Percentiles rank a stretch among this genome's conserved stretches.
phyloP scores from a whole-genome alignment of 2,888 invertebrate genomes.

The Muschampia plurimacula region DNA sequence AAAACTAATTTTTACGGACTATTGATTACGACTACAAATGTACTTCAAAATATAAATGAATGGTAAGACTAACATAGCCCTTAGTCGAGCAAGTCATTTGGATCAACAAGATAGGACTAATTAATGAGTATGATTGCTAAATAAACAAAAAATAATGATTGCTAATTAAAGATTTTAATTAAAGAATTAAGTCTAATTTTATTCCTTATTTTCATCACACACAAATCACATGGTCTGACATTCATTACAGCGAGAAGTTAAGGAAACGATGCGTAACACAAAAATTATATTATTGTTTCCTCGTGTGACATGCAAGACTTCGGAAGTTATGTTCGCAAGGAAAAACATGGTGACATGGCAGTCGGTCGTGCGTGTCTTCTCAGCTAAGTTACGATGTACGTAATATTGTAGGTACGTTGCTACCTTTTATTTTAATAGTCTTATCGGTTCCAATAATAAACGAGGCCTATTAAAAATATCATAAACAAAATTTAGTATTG shows the following conservation, averaged over 20 bases:
- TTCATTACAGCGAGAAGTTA: slow-evolving; percentile 6
- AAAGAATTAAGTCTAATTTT: not conserved
- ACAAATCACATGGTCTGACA: not conserved
- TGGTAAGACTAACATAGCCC: no score
- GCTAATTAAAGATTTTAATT: not conserved
- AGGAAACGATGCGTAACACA: slow-evolving; percentile 73
- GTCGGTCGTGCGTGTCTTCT: slow-evolving; percentile 59
- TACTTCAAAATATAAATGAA: no score
- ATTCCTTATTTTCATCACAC: not conserved
- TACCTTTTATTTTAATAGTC: slow-evolving; percentile 48
- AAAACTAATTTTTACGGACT: no score
- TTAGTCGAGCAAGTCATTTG: no score
- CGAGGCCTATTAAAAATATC: not conserved
- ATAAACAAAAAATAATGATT: no score
- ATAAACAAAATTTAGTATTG: slow-evolving; percentile 1
- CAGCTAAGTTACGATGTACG: slow-evolving; percentile 54
- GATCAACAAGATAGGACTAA: no score
- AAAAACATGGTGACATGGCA: slow-evolving; percentile 44
- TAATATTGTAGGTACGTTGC: slow-evolving; percentile 55
- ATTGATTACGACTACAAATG: no score
- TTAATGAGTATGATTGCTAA: no score
- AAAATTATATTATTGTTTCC: slow-evolving; percentile 70
- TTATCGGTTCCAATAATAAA: slow-evolving; percentile 8
- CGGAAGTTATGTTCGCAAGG: slow-evolving; percentile 51
- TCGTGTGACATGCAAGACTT: slow-evolving; percentile 66